Evolutionary conservation across 1,140 invertebrate species (phyloP).

Genomic region (Fopius arisanus): DNA sequence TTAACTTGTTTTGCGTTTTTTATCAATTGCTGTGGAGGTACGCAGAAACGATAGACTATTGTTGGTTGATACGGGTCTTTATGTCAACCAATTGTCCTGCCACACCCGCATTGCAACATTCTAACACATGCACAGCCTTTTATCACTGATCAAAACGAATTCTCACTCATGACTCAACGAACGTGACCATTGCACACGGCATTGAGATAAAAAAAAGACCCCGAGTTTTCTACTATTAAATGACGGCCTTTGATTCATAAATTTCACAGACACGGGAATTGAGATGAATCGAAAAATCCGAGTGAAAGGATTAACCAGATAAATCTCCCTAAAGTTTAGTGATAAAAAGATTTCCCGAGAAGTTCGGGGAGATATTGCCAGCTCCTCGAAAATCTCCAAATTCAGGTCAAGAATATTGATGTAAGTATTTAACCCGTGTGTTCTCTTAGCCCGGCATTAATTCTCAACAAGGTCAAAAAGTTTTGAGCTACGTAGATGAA

Average conservation of each 20-base stretch:
- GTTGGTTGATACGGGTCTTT: neutral
- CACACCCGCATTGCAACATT: slow-evolving; percentile 19
- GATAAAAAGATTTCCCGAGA: neutral
- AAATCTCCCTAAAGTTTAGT: neutral
- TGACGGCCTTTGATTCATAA: no score
- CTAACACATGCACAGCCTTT: neutral
- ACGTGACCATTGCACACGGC: neutral
- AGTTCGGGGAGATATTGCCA: neutral
- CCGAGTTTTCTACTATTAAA: neutral
- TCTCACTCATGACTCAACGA: neutral
- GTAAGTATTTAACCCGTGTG: neutral
- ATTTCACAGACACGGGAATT: no score
- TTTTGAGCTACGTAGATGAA: neutral
- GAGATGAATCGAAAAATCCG: no score
- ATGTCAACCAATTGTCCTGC: slow-evolving; percentile 20
- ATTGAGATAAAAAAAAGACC: neutral
- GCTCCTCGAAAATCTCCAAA: neutral
- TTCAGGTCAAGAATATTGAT: neutral
- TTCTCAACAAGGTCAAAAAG: neutral
- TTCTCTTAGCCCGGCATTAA: neutral
- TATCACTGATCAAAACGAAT: neutral
- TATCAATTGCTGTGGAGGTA: neutral
- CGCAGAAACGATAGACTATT: neutral
- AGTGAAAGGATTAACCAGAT: no score
- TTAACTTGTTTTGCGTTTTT: slow-evolving; percentile 2